Conservation (phyloP, 2,113 vertebrate species). For the Trichomycterus rosablanca region DNA sequence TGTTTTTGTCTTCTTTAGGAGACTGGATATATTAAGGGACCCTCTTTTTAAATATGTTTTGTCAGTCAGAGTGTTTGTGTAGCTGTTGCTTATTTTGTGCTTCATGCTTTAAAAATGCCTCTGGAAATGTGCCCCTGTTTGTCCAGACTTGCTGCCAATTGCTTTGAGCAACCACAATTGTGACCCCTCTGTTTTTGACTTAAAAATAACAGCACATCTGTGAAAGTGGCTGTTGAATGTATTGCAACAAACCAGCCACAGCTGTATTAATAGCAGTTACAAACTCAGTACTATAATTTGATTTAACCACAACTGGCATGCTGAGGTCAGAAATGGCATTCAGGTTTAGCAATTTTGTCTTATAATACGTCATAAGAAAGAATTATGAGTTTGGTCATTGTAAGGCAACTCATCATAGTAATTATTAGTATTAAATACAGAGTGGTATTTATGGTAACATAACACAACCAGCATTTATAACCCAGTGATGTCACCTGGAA, state of each 20-base stretch:
- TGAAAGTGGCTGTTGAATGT: background rate
- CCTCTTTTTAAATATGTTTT: no score
- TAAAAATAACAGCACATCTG: slow-evolving; percentile 15
- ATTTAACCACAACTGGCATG: background rate
- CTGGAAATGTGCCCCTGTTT: background rate
- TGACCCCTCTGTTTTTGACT: background rate
- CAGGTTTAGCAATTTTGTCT: background rate
- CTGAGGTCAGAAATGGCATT: background rate
- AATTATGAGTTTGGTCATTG: background rate
- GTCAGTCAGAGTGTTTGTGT: no score
- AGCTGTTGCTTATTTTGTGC: no score
- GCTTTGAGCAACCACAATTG: background rate
- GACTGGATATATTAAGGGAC: no score
- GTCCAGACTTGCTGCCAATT: background rate
- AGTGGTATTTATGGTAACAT: slow-evolving; percentile 2
- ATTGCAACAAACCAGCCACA: background rate
- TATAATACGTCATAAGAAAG: background rate
- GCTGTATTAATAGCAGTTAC: slow-evolving; percentile 17
- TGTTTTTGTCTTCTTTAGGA: no score
- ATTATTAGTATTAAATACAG: background rate
- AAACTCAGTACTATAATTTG: slow-evolving; percentile 11
- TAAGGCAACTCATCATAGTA: background rate
- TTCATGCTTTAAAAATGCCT: no score
- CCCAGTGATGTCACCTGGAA: slow-evolving; percentile 9
- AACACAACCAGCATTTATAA: background rate